Conservation (phyloP, 2,113 vertebrate species). For the Vireo altiloquus region DNA sequence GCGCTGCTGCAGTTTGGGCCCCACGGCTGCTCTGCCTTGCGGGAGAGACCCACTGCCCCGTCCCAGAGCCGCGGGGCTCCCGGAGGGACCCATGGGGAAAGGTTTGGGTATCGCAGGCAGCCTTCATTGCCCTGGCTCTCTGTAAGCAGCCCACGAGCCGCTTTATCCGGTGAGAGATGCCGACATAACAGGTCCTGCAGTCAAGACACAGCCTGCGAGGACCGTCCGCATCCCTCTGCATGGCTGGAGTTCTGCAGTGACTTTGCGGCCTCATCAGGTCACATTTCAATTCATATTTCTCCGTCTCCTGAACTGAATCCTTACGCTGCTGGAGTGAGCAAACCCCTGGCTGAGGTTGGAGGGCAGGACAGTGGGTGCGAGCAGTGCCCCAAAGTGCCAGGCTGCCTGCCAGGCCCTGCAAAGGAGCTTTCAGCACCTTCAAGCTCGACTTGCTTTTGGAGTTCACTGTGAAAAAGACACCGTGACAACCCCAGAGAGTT, state of each 20-base stretch:
- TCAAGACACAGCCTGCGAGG: background rate
- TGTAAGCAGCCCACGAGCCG: background rate
- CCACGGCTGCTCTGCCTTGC: background rate
- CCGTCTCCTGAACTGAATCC: rapidly evolving
- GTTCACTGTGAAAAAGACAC: background rate
- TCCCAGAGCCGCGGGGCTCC: background rate
- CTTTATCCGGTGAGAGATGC: rapidly evolving
- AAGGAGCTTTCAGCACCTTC: background rate
- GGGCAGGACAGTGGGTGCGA: rapidly evolving
- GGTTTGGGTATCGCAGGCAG: background rate
- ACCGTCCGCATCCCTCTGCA: background rate
- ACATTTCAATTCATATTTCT: background rate
- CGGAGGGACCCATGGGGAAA: background rate
- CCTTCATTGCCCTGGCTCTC: background rate
- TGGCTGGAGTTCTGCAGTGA: rapidly evolving
- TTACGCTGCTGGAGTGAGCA: rapidly evolving
- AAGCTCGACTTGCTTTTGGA: background rate
- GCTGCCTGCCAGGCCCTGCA: background rate
- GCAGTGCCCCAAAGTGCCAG: background rate
- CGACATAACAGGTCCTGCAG: background rate
- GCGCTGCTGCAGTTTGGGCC: background rate
- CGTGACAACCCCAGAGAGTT: rapidly evolving
- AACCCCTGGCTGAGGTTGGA: background rate
- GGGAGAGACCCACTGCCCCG: rapidly evolving
- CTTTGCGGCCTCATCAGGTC: rapidly evolving